phyloP scores from a whole-genome alignment of 1,140 invertebrate genomes.

The Diachasma alloeum region DNA sequence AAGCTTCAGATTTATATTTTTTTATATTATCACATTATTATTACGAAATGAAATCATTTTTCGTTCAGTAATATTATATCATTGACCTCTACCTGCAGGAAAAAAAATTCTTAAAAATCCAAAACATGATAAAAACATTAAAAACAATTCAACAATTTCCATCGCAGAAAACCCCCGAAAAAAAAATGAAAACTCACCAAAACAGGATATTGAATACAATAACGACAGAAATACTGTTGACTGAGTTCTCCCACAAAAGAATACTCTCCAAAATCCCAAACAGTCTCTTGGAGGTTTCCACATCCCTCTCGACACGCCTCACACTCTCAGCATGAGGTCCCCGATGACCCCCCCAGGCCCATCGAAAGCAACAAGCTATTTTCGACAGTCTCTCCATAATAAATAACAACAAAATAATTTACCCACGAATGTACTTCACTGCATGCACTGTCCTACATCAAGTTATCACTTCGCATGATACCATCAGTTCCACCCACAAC shows the following conservation, averaged over 20 bases:
- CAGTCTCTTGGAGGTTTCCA: constrained; percentile 31
- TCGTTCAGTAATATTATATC: too few species aligned
- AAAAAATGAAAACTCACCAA: constrained; percentile 45
- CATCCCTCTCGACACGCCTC: neutral
- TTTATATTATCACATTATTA: too few species aligned
- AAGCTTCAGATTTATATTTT: too few species aligned
- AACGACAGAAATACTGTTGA: constrained; percentile 53
- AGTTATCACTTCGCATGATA: too few species aligned
- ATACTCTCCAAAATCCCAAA: constrained; percentile 51
- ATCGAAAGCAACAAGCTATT: constrained; percentile 40
- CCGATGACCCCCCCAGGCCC: constrained; percentile 17
- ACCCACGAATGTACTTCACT: neutral
- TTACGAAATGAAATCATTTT: too few species aligned
- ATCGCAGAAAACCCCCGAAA: neutral
- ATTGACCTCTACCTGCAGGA: too few species aligned
- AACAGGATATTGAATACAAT: constrained; percentile 53
- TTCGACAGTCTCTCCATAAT: constrained; percentile 45
- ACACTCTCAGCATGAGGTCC: constrained; percentile 13
- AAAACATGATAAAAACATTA: too few species aligned
- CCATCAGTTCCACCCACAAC: too few species aligned
- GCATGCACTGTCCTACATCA: neutral
- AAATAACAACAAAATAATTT: neutral
- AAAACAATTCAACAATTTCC: neutral
- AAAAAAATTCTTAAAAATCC: too few species aligned
- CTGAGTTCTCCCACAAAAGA: constrained; percentile 55